A percentile compares a stretch with the other conserved stretches of the same genome.
Evolutionary conservation across 2,113 vertebrate species (phyloP).

Genomic region (Eclectus roratus): DNA sequence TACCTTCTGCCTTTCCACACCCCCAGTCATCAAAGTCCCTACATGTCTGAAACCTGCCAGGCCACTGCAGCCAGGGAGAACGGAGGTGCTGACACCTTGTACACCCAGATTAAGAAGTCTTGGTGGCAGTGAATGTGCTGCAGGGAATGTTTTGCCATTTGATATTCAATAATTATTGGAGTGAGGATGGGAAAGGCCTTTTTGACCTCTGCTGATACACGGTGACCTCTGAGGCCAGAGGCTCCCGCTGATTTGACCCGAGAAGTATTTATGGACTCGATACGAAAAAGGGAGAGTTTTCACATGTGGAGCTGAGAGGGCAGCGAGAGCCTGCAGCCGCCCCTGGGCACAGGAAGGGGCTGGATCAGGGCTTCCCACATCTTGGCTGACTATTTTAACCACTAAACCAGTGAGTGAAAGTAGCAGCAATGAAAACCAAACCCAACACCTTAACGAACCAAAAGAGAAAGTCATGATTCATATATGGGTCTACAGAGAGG

Average conservation of each 20-base stretch:
- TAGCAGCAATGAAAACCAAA: background rate
- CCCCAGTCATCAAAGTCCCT: background rate
- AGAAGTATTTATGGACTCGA: background rate
- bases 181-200: background rate
- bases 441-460: background rate
- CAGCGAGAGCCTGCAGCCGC: background rate
- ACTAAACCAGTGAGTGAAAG: background rate
- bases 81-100: background rate
- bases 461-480: conserved; percentile 46
- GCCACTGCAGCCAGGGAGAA: background rate
- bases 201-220: background rate
- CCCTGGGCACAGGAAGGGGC: background rate
- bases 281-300: background rate
- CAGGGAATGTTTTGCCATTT: background rate
- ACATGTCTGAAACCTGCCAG: background rate
- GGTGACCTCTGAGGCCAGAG: background rate
- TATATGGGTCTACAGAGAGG: background rate
- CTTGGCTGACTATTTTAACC: background rate
- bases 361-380: background rate
- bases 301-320: background rate
- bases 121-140: background rate
- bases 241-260: background rate
- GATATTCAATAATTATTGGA: background rate
- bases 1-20: background rate
- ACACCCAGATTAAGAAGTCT: background rate